phyloP scores from a whole-genome alignment of 2,888 invertebrate genomes.

The Lacanobia wlatinum region DNA sequence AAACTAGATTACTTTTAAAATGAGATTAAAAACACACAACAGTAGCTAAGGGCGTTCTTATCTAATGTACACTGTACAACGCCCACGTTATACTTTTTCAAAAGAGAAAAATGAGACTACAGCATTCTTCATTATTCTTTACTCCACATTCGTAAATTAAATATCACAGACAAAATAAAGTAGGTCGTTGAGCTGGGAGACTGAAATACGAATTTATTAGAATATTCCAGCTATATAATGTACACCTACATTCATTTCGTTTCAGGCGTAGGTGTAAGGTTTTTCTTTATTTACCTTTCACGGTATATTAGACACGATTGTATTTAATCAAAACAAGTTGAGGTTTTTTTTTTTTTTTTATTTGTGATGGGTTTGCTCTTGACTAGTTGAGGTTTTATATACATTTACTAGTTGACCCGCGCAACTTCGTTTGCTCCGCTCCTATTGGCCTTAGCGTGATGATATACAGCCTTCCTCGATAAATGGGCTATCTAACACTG shows the following conservation, averaged over 20 bases:
- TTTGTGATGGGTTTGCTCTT: too few species aligned
- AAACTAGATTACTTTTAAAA: neutral
- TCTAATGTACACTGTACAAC: neutral
- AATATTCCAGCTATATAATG: constrained; percentile 8
- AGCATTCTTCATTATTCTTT: constrained; percentile 13
- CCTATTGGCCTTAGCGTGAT: too few species aligned
- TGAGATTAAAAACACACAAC: neutral
- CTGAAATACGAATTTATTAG: constrained; percentile 18
- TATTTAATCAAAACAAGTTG: constrained; percentile 4
- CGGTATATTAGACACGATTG: neutral
- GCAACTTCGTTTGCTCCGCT: too few species aligned
- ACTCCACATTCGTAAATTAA: constrained; percentile 17
- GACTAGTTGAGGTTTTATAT: too few species aligned
- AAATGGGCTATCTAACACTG: too few species aligned
- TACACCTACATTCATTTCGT: constrained; percentile 4
- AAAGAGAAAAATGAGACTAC: constrained; percentile 4
- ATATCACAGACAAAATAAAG: constrained; percentile 28
- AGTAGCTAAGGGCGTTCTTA: too few species aligned
- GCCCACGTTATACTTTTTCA: neutral
- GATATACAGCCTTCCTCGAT: too few species aligned
- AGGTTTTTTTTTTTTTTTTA: too few species aligned
- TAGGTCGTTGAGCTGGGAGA: constrained; percentile 23
- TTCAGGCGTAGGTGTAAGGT: neutral
- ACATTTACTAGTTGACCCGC: too few species aligned
- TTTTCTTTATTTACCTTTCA: constrained; percentile 2